These are phyloP conservation scores for Drosophila malerkotliana DNA, from an alignment of 1,140 invertebrate species.

Conservation along the genomic window DNA sequence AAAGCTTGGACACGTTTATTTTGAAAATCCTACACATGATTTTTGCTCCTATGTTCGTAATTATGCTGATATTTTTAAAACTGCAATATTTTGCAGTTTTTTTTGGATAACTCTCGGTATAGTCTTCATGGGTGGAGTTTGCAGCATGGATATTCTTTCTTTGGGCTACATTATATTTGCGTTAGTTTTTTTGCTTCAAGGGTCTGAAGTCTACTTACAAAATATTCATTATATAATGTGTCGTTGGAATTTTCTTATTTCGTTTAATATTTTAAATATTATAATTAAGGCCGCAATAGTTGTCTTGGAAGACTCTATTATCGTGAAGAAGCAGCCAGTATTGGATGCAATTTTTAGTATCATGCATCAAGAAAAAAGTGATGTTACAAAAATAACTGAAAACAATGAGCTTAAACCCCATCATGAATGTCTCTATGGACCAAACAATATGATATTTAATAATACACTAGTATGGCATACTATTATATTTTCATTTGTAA, in stretches of 20 bases:
- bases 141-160: slow-evolving; percentile 96
- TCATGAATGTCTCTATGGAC: slow-evolving; percentile 84
- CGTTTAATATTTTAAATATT: slow-evolving; percentile 96
- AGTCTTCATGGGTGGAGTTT: slow-evolving; percentile 97
- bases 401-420: slow-evolving; percentile 85
- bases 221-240: slow-evolving; percentile 92
- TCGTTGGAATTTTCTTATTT: slow-evolving; percentile 95
- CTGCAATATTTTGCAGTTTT: slow-evolving; percentile 92
- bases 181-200: slow-evolving; percentile 98
- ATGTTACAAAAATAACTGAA: slow-evolving; percentile 84
- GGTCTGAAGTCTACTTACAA: slow-evolving; percentile 96
- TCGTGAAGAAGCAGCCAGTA: slow-evolving; percentile 18
- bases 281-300: slow-evolving; percentile 88
- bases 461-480: slow-evolving; percentile 93
- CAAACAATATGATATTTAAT: slow-evolving; percentile 44
- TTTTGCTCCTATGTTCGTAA: slow-evolving; percentile 84
- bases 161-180: slow-evolving; percentile 97
- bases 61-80: slow-evolving; percentile 94
- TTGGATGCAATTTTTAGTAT: slow-evolving; percentile 92
- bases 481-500: slow-evolving; percentile 95
- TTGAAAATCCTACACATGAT: slow-evolving; percentile 93
- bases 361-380: slow-evolving; percentile 41
- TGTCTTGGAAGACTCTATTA: slow-evolving; percentile 31
- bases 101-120: slow-evolving; percentile 97
- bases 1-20: slow-evolving; percentile 85